Percentiles rank a stretch among this genome's conserved stretches.
Evolutionary conservation across 1,140 invertebrate genomes (phyloP).

Genomic region (Dendrolimus kikuchii): DNA sequence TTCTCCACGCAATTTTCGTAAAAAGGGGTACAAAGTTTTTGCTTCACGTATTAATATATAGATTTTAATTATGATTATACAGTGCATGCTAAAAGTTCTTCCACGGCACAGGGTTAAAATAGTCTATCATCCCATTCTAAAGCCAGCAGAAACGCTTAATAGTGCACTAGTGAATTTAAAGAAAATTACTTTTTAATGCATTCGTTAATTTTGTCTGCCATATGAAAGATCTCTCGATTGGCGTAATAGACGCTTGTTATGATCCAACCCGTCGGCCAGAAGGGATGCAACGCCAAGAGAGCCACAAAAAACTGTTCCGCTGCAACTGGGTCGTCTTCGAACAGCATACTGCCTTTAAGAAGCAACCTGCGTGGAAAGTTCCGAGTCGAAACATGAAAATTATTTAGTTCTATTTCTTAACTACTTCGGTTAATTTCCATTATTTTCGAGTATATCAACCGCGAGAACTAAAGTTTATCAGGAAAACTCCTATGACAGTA

Average conservation of each 20-base stretch:
- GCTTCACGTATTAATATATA: no score
- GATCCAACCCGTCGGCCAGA: slow-evolving; percentile 33
- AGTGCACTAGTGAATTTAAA: background rate
- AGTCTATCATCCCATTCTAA: no score
- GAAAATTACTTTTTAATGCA: slow-evolving; percentile 28
- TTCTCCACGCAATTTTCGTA: no score
- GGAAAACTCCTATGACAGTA: no score
- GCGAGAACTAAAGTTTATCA: no score
- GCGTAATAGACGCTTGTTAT: slow-evolving; percentile 39
- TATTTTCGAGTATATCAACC: no score
- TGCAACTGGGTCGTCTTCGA: slow-evolving; percentile 33
- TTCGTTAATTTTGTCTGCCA: slow-evolving; percentile 36
- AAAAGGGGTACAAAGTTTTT: no score
- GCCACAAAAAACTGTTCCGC: slow-evolving; percentile 48
- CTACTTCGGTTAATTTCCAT: no score
- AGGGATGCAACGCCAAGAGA: slow-evolving; percentile 35
- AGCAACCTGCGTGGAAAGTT: slow-evolving; percentile 36
- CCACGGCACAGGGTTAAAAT: no score
- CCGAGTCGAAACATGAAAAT: background rate
- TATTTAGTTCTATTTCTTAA: no score
- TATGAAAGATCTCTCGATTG: slow-evolving; percentile 32
- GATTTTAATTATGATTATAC: no score
- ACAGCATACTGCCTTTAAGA: slow-evolving; percentile 31
- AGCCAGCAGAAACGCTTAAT: background rate
- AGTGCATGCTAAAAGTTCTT: no score